Evolutionary conservation across 2,888 invertebrate genomes (phyloP), one percentile per base, ranked within the genome.

Genomic region (Homarus gammarus): DNA sequence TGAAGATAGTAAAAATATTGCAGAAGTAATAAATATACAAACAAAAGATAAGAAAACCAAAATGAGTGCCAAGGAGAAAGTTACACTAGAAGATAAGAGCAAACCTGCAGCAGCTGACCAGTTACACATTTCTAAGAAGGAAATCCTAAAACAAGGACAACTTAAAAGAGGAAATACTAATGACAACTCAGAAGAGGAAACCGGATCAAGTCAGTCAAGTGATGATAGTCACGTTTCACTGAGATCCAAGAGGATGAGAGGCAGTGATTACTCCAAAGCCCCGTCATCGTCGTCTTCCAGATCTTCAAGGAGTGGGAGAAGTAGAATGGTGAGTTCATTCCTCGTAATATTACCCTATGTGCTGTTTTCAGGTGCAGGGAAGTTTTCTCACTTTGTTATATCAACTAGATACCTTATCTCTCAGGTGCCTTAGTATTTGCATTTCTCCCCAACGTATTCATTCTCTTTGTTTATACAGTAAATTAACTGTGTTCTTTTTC

Each of bases 231-330:
- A 33, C 15, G 56, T 51, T 33, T 31, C 0, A 31, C 31, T 3
- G 27, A 51, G 33, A 56, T 31, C 78, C 51, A 56, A 31, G 56
- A 78, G 56, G 56, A 51, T 36, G 36, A 38, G 56, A 6, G 33
- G 27, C 15, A 33, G 33, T 78, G 78, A 56, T 18, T n/a, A 51
- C 18, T 56, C 56, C 51, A 33, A 3, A 22, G 78, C 51, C 2
- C 15, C 12, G 12, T 27, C 15, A 5, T 22, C 36, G 18, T 33
- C 33, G 33, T 31, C 78, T 31, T 36, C 78, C 49, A 78, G 56
- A 56, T n/a, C 78, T 18, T 31, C 56, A 15, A 78, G 78, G 18
- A 78, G 78, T 33, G 56, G 56, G 2, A 78, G 56, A 56, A 78
- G 78, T 78, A 51, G 78, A 36, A 49, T 33, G 44, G 77, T 77